Conservation (phyloP, 2,797 vertebrate species). For the Hirundo rustica region DNA sequence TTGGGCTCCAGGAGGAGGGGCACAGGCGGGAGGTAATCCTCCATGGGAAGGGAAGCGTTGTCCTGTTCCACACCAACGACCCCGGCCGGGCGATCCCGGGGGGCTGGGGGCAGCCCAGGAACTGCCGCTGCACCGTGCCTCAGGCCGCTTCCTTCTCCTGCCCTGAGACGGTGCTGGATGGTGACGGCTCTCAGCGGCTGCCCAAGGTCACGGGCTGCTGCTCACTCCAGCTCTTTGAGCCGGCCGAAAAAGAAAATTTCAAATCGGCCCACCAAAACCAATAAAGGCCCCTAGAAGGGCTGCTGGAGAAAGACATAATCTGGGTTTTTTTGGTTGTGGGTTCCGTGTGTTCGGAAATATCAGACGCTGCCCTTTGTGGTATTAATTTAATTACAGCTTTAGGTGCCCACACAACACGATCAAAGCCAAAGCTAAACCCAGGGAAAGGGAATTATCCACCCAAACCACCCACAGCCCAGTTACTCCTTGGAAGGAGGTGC, state of each 20-base stretch:
- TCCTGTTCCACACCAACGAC: too few relatives aligned
- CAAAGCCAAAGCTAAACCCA: too few relatives aligned
- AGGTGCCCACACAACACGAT: too few relatives aligned
- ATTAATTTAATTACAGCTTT: too few relatives aligned
- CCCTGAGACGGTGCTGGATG: neutral
- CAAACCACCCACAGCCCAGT: neutral
- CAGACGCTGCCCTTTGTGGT: too few relatives aligned
- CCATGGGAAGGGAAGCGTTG: neutral
- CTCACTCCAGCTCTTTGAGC: neutral
- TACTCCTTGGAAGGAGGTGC: neutral
- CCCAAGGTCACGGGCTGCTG: neutral
- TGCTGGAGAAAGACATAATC: neutral
- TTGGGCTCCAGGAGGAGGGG: neutral
- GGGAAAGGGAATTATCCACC: neutral
- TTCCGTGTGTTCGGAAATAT: neutral
- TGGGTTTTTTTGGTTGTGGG: neutral
- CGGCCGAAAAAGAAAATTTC: fast-evolving
- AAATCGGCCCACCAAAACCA: neutral
- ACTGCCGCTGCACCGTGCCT: neutral
- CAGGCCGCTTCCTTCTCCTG: neutral
- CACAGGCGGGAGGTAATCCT: neutral
- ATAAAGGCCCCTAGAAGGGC: neutral
- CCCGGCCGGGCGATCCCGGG: too few relatives aligned
- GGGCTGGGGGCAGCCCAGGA: neutral
- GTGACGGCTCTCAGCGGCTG: neutral